These are phyloP conservation scores for Thymelicus acteon DNA, from an alignment of 2,888 invertebrate species.

Conservation along the genomic window DNA sequence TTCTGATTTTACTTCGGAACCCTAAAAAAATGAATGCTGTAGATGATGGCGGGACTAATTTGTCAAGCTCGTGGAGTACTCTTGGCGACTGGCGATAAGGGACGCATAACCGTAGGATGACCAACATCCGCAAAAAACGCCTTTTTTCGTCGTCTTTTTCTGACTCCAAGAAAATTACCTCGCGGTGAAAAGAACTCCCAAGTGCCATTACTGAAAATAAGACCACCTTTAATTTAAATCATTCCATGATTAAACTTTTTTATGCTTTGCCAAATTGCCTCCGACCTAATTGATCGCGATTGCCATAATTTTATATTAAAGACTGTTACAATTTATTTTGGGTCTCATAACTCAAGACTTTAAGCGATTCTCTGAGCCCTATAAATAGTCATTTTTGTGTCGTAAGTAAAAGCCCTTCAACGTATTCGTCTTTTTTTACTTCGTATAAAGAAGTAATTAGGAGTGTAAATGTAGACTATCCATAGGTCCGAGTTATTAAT, in stretches of 20 bases:
- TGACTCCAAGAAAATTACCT: constrained; percentile 16
- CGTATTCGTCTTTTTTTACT: no score
- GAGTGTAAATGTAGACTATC: no score
- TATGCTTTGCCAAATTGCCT: constrained; percentile 16
- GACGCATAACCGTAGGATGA: constrained; percentile 38
- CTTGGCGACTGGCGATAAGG: constrained; percentile 41
- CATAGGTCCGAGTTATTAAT: no score
- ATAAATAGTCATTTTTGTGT: background rate
- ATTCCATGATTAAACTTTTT: constrained; percentile 30
- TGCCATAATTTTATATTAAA: constrained; percentile 22
- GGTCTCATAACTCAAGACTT: background rate
- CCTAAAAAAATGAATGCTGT: constrained; percentile 13
- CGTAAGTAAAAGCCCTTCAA: no score
- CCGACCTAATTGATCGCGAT: constrained; percentile 23
- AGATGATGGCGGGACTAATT: constrained; percentile 38
- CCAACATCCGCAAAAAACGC: constrained; percentile 29
- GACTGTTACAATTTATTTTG: background rate
- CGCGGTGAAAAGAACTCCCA: constrained; percentile 30
- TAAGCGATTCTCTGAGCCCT: no score
- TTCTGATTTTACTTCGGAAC: no score
- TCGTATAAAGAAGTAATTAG: no score
- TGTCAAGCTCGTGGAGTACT: constrained; percentile 41
- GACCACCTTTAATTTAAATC: constrained; percentile 30
- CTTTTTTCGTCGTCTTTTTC: background rate
- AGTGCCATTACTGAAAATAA: constrained; percentile 33